These are phyloP conservation scores for Pseudoips prasinana DNA, from an alignment of 2,888 invertebrate genomes.

Conservation along the genomic window DNA sequence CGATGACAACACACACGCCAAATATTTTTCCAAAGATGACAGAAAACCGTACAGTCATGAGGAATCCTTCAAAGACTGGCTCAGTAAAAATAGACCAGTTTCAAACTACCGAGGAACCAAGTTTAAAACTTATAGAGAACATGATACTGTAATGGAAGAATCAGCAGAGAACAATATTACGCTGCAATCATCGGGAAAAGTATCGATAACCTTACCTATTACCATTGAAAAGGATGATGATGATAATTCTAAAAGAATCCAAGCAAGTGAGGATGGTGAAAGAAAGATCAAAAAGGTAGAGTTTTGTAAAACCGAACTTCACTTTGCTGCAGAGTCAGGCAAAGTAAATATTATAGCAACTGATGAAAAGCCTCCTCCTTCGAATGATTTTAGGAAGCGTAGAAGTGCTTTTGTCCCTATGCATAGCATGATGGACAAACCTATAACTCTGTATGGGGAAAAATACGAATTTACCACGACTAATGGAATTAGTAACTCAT, in stretches of 20 bases:
- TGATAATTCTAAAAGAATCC: constrained; percentile 41
- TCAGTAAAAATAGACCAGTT: constrained; percentile 59
- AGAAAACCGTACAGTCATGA: constrained; percentile 45
- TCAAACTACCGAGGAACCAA: constrained; percentile 49
- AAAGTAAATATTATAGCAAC: constrained; percentile 93
- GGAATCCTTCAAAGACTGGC: constrained; percentile 70
- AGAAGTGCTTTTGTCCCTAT: constrained; percentile 79
- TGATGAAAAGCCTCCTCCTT: constrained; percentile 93
- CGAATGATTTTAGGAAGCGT: constrained; percentile 88
- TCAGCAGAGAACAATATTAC: constrained; percentile 55
- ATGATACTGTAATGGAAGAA: constrained; percentile 48
- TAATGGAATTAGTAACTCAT: constrained; percentile 33
- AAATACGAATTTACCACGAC: constrained; percentile 45
- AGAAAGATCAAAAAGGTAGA: constrained; percentile 88
- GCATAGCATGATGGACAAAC: constrained; percentile 68
- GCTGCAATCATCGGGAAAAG: constrained; percentile 66
- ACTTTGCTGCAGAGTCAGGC: constrained; percentile 93
- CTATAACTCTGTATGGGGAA: constrained; percentile 86
- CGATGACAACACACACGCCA: constrained; percentile 41
- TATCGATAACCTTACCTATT: constrained; percentile 66
- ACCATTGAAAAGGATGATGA: constrained; percentile 53
- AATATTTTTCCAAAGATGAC: constrained; percentile 38
- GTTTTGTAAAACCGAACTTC: constrained; percentile 94
- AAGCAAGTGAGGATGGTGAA: constrained; percentile 56
- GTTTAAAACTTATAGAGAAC: constrained; percentile 48